Base-by-base conservation (phyloP, 1,140 invertebrate species). In the Polypedilum pembai region DNA sequence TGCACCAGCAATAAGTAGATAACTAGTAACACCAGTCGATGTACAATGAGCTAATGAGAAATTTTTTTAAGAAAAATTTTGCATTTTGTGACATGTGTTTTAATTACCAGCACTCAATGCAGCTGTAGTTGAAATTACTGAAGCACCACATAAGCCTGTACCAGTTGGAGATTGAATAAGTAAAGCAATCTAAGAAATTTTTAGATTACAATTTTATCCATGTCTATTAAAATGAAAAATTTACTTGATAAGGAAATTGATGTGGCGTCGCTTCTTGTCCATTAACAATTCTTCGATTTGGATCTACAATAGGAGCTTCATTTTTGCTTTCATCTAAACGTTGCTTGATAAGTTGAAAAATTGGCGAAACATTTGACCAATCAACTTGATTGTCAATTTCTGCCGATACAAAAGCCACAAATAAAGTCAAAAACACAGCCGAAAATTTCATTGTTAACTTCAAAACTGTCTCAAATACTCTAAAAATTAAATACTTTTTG, bases 91-190 rank as follows among this genome's bases (percentile, higher is more conserved):
- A 33, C 24, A 33, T 5, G 24, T 33, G 24, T 33, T 33, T 33
- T 3, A 33, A 33, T 33, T 33, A 33, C 24, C 85, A 12, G 85
- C 85, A 0, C 85, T 85, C 0, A 85, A 75, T 4, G 85, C 83
- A 73, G 82, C 83, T 76, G 83, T 80, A 1, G 80, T 76, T 2
- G 83, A 79, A 15, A 85, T 83, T 1, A 85, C 77, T 4, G 85
- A 83, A 12, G 84, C 85, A 5, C 85, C 85, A 75, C 85, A 85
- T 17, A 82, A 17, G 3, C 10, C 10, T 3, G n/a, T 17, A 21
- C 74, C 75, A 63, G 56, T 7, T 8, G 8, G 7, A 1, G 83
- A 78, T 74, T 79, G 80, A 12, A 83, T 76, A 41, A 77, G 76
- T 10, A 83, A 77, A 77, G 79, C 78, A 41, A 33, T 33, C 24